Base-by-base conservation (phyloP, 2,113 vertebrate species). In the Chlorocebus sabaeus region DNA sequence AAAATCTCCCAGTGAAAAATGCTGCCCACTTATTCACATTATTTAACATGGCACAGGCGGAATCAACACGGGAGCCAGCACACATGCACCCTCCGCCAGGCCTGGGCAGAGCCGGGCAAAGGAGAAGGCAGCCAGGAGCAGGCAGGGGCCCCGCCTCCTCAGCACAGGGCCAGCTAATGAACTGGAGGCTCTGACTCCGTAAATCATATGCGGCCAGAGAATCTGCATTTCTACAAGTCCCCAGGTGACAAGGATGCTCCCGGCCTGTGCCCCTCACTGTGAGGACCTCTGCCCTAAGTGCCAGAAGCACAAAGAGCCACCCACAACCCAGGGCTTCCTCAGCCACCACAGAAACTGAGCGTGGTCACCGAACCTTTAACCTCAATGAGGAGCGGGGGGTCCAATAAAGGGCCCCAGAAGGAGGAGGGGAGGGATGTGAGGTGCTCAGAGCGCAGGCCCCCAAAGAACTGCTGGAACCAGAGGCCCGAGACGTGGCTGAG, bases 191-290 rank as follows among this genome's bases (percentile, higher is more conserved):
- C 18, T 8, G 12, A 89, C 2, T 32, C 32, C 32, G 6, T 5
- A 35, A 35, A 52, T 4, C 6, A 14, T 59, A 59, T 8, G 38
- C 2, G n/a, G 38, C 48, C 80, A 3, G 18, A 48, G 55, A 48
- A 0, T 6, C 35, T 43, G 45, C 45, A 4, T 18, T 35, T n/a
- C 68, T 27, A 0, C 23, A 14, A 27, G 40, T 6, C 35, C 35
- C 70, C 79, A 23, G 16, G 32, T 22, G 35, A 61, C 27, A 3
- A 0, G 18, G 48, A 55, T 10, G 22, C 9, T 35, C 1, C 38
- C 30, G 17, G 40, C 20, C 52, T 20, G 20, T 18, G 35, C 45
- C 67, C 22, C 57, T 84, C 48, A 23, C 50, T 12, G 2, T 30
- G 38, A 20, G 9, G 73, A 10, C 6, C 12, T 18, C 9, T 10